Percentiles rank a stretch among this genome's conserved stretches.
phyloP scores from a whole-genome alignment of 2,888 invertebrate genomes.

The Xylocampa areola region DNA sequence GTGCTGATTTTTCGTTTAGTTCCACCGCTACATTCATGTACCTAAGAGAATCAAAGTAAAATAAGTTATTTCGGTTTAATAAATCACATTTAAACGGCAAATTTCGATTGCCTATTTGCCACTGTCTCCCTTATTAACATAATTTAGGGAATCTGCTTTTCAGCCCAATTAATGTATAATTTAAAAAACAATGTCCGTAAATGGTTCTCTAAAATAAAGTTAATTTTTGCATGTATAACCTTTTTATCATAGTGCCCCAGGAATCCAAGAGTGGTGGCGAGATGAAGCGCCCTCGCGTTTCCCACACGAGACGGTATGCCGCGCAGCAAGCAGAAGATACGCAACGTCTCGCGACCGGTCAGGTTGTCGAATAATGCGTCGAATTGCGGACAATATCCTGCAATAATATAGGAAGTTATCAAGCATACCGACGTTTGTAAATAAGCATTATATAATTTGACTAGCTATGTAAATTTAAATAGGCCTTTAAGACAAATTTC shows the following conservation, averaged over 20 bases:
- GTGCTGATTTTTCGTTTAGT: slow-evolving; percentile 94
- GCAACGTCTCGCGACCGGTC: slow-evolving; percentile 92
- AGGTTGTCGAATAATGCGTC: slow-evolving; percentile 93
- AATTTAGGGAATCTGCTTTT: too few relatives aligned
- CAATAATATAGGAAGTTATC: not conserved
- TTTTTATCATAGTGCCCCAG: slow-evolving; percentile 90
- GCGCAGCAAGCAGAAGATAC: slow-evolving; percentile 91
- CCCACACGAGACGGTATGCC: slow-evolving; percentile 89
- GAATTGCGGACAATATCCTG: slow-evolving; percentile 94
- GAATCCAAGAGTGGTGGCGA: slow-evolving; percentile 90
- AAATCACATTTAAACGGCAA: too few relatives aligned
- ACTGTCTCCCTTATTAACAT: too few relatives aligned
- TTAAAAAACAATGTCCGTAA: too few relatives aligned
- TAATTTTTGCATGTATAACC: slow-evolving; percentile 67
- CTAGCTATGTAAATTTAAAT: too few relatives aligned
- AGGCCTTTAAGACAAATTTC: too few relatives aligned
- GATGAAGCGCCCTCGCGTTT: slow-evolving; percentile 75
- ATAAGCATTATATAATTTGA: too few relatives aligned
- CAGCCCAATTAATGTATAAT: too few relatives aligned
- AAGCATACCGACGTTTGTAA: not conserved
- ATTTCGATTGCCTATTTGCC: too few relatives aligned
- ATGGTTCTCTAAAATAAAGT: too few relatives aligned
- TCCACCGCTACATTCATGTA: slow-evolving; percentile 92
- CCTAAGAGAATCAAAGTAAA: slow-evolving; percentile 67
- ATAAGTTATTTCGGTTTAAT: not conserved